These are phyloP conservation scores for Chelonus formosanus DNA, from an alignment of 2,888 invertebrate species.

Conservation along the genomic window DNA sequence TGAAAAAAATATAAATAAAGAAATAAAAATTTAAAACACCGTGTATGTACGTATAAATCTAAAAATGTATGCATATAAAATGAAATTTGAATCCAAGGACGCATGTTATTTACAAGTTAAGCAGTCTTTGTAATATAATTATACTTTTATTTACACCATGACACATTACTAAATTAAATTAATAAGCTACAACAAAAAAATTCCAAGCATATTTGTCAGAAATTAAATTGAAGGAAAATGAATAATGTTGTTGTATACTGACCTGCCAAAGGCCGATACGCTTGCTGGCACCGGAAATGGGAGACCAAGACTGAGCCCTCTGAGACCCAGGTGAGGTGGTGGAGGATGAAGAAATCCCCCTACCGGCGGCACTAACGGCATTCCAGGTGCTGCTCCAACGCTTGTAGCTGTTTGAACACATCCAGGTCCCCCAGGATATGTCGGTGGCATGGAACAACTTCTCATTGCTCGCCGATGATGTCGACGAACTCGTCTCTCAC, in stretches of 20 bases:
- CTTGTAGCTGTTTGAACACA: constrained; percentile 41
- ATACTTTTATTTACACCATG: too few relatives aligned
- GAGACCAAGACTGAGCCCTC: constrained; percentile 60
- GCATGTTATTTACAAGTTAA: too few relatives aligned
- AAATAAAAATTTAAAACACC: not conserved
- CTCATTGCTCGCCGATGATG: constrained; percentile 56
- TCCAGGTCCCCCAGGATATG: constrained; percentile 50
- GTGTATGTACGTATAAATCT: not conserved
- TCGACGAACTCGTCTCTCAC: constrained; percentile 57
- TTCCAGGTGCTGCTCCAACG: constrained; percentile 44
- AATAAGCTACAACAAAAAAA: not conserved
- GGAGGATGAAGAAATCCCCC: constrained; percentile 60
- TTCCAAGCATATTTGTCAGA: too few relatives aligned
- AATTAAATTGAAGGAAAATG: not conserved
- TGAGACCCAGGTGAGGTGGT: constrained; percentile 60
- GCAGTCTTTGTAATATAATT: too few relatives aligned
- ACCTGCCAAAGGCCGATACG: constrained; percentile 63
- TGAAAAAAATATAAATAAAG: constrained; percentile 10
- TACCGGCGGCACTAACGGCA: constrained; percentile 51
- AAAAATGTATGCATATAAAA: not conserved
- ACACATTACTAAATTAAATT: too few relatives aligned
- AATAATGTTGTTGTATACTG: constrained; percentile 31
- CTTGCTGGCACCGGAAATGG: constrained; percentile 62
- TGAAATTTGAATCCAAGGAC: constrained; percentile 11
- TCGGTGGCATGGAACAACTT: constrained; percentile 58